Conservation (phyloP, 2,888 invertebrate species). For the Helleia helle region DNA sequence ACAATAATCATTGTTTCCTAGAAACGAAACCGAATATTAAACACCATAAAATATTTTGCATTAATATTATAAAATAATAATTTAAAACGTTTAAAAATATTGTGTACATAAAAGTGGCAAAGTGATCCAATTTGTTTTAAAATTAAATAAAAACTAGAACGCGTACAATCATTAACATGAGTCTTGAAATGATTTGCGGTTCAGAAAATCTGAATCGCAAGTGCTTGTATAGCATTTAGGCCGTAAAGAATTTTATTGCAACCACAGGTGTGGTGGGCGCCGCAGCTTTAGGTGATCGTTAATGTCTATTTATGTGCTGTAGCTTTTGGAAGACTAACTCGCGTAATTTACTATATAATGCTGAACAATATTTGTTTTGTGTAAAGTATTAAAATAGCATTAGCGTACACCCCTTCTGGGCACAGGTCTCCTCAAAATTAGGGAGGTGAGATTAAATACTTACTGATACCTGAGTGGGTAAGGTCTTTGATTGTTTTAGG, state of each 20-base stretch:
- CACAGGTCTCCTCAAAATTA: no score
- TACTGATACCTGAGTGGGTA: no score
- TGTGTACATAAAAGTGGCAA: not conserved
- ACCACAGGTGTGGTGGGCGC: constrained; percentile 56
- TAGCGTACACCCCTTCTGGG: no score
- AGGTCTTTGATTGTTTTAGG: no score
- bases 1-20: no score
- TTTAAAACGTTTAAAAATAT: not conserved
- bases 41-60: no score
- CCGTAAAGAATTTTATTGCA: constrained; percentile 53
- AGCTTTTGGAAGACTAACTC: constrained; percentile 22
- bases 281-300: constrained; percentile 42
- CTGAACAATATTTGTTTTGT: not conserved
- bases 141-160: constrained; percentile 4
- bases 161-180: constrained; percentile 12
- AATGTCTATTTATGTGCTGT: constrained; percentile 34
- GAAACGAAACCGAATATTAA: no score
- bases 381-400: no score
- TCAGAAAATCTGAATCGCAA: constrained; percentile 30
- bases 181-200: constrained; percentile 28
- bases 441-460: no score
- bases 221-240: constrained; percentile 37
- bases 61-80: not conserved
- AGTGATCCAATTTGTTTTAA: not conserved
- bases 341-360: constrained; percentile 7